These are phyloP conservation scores for Phylloscopus trochilus DNA, from an alignment of 2,113 vertebrate species.

Conservation along the genomic window DNA sequence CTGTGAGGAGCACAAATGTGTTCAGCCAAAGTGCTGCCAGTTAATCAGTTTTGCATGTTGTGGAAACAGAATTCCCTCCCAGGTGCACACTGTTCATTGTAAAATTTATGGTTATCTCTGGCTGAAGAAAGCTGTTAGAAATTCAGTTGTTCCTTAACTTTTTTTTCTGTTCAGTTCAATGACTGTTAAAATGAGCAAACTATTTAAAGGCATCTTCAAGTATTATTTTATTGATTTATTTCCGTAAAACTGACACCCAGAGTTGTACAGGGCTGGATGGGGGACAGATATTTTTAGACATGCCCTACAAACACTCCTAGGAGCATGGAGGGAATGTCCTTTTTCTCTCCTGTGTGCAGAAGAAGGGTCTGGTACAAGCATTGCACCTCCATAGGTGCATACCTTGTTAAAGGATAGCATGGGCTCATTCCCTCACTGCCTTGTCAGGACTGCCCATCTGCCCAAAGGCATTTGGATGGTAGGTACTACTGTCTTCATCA, in stretches of 20 bases:
- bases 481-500: neutral
- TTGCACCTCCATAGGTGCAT: neutral
- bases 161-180: neutral
- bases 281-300: neutral
- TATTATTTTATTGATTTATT: neutral
- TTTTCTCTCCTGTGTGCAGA: neutral
- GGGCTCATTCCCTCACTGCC: neutral
- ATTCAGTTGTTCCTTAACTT: neutral
- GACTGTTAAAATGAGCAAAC: neutral
- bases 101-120: neutral
- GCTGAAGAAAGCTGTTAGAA: neutral
- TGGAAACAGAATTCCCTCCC: neutral
- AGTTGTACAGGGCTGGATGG: neutral
- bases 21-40: neutral
- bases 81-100: neutral
- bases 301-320: neutral
- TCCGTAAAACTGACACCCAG: neutral
- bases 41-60: conserved; percentile 8
- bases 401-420: neutral
- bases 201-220: neutral
- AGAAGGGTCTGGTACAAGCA: neutral
- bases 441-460: rapidly evolving
- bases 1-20: neutral
- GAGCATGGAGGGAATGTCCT: neutral
- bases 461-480: neutral